Conservation (phyloP, 2,888 invertebrate species). For the Heliconius ismenius region DNA sequence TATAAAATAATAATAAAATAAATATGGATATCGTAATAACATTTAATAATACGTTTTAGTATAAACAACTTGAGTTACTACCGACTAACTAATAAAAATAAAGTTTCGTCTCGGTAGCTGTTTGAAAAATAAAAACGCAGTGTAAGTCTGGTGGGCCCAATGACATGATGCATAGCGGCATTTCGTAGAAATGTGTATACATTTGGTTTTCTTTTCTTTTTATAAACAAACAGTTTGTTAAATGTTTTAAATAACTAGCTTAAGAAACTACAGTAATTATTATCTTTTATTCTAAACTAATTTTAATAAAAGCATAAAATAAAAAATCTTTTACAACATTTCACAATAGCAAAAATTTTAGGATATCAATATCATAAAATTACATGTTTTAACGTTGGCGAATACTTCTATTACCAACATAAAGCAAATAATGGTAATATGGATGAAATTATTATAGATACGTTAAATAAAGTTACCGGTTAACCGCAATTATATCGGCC, state of each 20-base stretch:
- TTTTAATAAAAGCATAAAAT: background rate
- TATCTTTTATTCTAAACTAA: background rate
- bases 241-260: too few relatives aligned
- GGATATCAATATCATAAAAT: background rate
- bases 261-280: too few relatives aligned
- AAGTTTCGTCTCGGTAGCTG: slow-evolving; percentile 64
- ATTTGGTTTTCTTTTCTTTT: background rate
- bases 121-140: slow-evolving; percentile 50
- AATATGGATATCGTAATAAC: background rate
- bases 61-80: slow-evolving; percentile 23
- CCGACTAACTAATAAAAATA: slow-evolving; percentile 52
- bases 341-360: background rate
- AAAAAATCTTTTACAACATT: background rate
- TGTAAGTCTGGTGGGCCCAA: slow-evolving; percentile 37
- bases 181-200: slow-evolving; percentile 30
- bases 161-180: slow-evolving; percentile 53
- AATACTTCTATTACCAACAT: background rate
- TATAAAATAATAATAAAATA: background rate
- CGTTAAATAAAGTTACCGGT: slow-evolving; percentile 53
- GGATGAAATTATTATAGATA: slow-evolving; percentile 52
- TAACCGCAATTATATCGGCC: slow-evolving; percentile 49
- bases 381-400: background rate
- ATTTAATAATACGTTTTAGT: slow-evolving; percentile 5
- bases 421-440: slow-evolving; percentile 41
- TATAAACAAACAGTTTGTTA: background rate